These are phyloP conservation scores for Dicrurus megarhynchus DNA, from an alignment of 2,113 vertebrate genomes.

Conservation along the genomic window DNA sequence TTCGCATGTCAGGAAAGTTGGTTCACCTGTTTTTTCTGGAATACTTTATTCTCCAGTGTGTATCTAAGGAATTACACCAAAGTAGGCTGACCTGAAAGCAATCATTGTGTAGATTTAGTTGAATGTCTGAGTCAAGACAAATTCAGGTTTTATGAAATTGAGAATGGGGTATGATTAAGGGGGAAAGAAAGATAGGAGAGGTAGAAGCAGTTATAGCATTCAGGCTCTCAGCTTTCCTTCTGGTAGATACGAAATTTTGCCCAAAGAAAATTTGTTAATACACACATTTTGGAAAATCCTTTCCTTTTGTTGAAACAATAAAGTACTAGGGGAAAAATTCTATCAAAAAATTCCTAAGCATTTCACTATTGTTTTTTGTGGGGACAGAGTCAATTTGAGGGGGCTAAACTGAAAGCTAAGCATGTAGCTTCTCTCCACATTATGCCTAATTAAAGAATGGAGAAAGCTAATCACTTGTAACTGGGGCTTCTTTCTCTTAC, in stretches of 20 bases:
- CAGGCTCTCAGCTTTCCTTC: neutral
- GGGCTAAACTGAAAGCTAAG: neutral
- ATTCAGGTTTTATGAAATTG: constrained; percentile 1
- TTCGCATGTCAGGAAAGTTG: neutral
- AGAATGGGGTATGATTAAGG: neutral
- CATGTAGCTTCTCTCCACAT: neutral
- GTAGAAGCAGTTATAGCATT: neutral
- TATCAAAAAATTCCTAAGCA: neutral
- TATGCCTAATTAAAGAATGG: neutral
- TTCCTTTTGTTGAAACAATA: neutral
- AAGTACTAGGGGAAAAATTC: neutral
- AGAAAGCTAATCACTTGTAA: neutral
- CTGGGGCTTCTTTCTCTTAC: neutral
- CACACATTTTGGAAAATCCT: neutral
- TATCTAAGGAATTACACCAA: neutral
- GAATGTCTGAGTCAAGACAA: neutral
- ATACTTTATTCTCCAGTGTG: neutral
- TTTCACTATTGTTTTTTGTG: neutral
- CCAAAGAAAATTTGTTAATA: neutral
- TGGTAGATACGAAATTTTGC: neutral
- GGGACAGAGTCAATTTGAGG: neutral
- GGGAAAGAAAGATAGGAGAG: neutral
- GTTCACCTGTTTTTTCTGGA: constrained; percentile 50
- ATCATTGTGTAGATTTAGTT: neutral
- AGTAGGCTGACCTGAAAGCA: neutral